Evolutionary conservation across 2,113 vertebrate species (phyloP).

Genomic region (human (Homo sapiens)): DNA sequence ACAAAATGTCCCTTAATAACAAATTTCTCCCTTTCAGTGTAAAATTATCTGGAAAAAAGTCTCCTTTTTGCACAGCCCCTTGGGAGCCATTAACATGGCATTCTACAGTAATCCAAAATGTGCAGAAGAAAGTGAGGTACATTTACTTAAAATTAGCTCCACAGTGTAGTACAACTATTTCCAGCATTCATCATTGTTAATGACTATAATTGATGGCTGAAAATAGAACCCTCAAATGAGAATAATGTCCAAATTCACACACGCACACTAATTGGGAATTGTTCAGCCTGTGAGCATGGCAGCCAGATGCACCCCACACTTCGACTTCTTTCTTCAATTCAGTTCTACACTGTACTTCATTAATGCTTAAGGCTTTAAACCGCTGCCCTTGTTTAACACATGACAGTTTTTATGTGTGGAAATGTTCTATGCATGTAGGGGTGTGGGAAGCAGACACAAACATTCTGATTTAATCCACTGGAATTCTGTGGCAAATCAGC

Average conservation of each 20-base stretch:
- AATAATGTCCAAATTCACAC: slow-evolving; percentile 51
- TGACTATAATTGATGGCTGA: slow-evolving; percentile 37
- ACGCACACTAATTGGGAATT: slow-evolving; percentile 6
- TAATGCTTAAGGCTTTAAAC: slow-evolving; percentile 56
- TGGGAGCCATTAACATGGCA: slow-evolving; percentile 46
- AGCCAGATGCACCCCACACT: slow-evolving; percentile 55
- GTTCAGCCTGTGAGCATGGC: slow-evolving; percentile 58
- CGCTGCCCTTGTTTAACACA: slow-evolving; percentile 10
- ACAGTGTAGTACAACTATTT: slow-evolving; percentile 42
- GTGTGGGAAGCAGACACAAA: background rate
- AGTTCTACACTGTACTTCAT: slow-evolving; percentile 24
- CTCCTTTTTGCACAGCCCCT: slow-evolving; percentile 34
- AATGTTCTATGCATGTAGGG: background rate
- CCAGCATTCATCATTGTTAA: slow-evolving; percentile 46
- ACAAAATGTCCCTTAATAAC: background rate
- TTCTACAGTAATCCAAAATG: slow-evolving; percentile 48
- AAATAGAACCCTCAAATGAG: slow-evolving; percentile 49
- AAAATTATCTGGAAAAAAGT: background rate
- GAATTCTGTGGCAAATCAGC: slow-evolving; percentile 35
- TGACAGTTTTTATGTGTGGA: slow-evolving; percentile 22
- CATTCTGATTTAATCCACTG: slow-evolving; percentile 1
- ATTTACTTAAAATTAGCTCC: slow-evolving; percentile 64
- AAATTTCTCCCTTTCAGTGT: background rate
- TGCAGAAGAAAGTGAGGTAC: slow-evolving; percentile 44
- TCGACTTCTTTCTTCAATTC: slow-evolving; percentile 69